A percentile compares a stretch with the other conserved stretches of the same genome.
Evolutionary conservation across 2,797 vertebrate species (phyloP).

Genomic region (Rhadinocentrus ornatus): DNA sequence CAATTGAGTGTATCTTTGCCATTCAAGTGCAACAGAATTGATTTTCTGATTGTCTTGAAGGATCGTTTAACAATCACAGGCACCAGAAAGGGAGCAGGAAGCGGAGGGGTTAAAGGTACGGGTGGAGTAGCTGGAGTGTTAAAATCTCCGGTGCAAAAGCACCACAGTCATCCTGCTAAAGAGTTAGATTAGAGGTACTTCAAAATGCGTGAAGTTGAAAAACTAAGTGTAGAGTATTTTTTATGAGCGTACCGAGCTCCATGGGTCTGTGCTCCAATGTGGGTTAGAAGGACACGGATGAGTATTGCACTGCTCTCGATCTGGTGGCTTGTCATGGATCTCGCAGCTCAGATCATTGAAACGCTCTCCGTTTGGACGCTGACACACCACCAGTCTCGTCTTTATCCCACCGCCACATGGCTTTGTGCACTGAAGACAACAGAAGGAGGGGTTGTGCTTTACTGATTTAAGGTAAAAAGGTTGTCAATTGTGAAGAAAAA

Average conservation of each 20-base stretch:
- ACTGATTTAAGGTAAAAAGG: slow-evolving; percentile 2
- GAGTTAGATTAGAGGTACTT: slow-evolving; percentile 46
- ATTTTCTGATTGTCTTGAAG: slow-evolving; percentile 59
- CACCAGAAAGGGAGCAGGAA: slow-evolving; percentile 57
- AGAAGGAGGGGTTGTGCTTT: slow-evolving; percentile 27
- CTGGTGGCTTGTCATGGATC: slow-evolving; percentile 96
- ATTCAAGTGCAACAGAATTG: slow-evolving; percentile 68
- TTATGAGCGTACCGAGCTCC: slow-evolving; percentile 98
- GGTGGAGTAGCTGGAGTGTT: slow-evolving; percentile 43
- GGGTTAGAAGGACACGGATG: slow-evolving; percentile 90
- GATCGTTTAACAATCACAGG: slow-evolving; percentile 52
- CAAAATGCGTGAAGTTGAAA: slow-evolving; percentile 54
- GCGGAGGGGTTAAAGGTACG: slow-evolving; percentile 56
- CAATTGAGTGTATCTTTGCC: slow-evolving; percentile 50
- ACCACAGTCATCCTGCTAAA: slow-evolving; percentile 49
- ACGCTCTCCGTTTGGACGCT: slow-evolving; percentile 91
- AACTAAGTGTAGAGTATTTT: slow-evolving; percentile 63
- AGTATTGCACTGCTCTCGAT: slow-evolving; percentile 97
- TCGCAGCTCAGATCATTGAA: slow-evolving; percentile 98
- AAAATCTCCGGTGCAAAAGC: slow-evolving; percentile 53
- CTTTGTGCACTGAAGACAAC: slow-evolving; percentile 88
- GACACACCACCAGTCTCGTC: slow-evolving; percentile 94
- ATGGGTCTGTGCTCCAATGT: slow-evolving; percentile 93
- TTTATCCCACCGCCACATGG: slow-evolving; percentile 91
- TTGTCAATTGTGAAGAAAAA: background rate